Base-by-base conservation (phyloP, 2,888 invertebrate genomes). In the Ischnura elegans region DNA sequence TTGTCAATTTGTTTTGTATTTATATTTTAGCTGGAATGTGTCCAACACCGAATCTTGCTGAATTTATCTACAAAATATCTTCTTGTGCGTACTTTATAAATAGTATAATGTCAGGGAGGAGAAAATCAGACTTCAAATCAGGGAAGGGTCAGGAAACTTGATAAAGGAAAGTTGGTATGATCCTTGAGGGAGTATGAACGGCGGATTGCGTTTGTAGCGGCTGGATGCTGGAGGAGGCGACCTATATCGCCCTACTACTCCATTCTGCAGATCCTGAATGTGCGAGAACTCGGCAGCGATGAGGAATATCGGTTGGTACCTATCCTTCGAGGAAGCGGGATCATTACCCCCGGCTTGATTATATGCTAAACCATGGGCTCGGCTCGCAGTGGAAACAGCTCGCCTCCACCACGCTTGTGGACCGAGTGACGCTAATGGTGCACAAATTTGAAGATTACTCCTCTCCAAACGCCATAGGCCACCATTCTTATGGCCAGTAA, bases 341-440 rank as follows among this genome's bases (percentile, higher is more conserved):
- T 76, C 36, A 76, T 76, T 76, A 29, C 76, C n/a, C 76, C 25
- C 4, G 36, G 61, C n/a, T 51, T 87, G 87, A 55, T 90, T 90
- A 90, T 66, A 90, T 90, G 90, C 90, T 43, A 90, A 90, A 90
- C 61, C 90, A 90, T 90, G 90, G 90, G 66, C 45, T 66, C 55
- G 45, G 87, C 16, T 19, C 43, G 90, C 43, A n/a, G 66, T 90
- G 90, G 90, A 43, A 2, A 2, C 51, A 2, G 0, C 51, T 19
- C 51, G 13, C 4, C 36, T 36, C 13, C 36, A 55, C 51, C 42
- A n/a, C 66, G 90, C 66, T 90, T 90, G 90, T 43, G 90, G 90
- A 55, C 42, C 61, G 43, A 29, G 51, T 61, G 42, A 61, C 66
- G 86, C 43, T 66, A 90, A 90, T 66, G 66, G 87, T 13, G 45